These are phyloP conservation scores for Amiota minor DNA, from an alignment of 2,888 invertebrate species.

Conservation along the genomic window DNA sequence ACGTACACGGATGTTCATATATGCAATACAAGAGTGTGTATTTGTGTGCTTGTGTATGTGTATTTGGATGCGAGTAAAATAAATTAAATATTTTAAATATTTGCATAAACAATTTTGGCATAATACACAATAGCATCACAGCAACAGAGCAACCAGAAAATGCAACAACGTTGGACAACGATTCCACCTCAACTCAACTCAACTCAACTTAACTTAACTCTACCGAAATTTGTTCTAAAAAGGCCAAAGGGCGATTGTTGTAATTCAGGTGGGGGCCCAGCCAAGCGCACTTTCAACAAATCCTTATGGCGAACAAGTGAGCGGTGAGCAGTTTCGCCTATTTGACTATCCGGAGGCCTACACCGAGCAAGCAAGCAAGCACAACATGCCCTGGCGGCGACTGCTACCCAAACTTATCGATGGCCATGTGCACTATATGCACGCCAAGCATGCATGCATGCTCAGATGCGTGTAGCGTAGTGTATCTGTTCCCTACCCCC, in stretches of 20 bases:
- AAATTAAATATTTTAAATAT: conserved; percentile 67
- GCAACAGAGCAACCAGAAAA: conserved; percentile 22
- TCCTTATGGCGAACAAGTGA: conserved; percentile 48
- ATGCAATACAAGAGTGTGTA: neutral
- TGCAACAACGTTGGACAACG: neutral
- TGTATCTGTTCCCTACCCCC: neutral
- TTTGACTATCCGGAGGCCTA: conserved; percentile 57
- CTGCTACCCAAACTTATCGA: neutral
- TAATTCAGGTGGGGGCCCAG: conserved; percentile 22
- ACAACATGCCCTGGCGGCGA: neutral
- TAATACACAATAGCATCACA: conserved; percentile 58
- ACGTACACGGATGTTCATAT: neutral
- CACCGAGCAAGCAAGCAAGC: neutral
- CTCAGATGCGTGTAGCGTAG: too few relatives aligned
- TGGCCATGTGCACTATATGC: neutral
- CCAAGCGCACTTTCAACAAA: conserved; percentile 36
- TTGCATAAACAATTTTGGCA: conserved; percentile 70
- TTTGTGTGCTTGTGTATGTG: conserved; percentile 28
- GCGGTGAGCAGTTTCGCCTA: conserved; percentile 46
- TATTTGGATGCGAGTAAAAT: conserved; percentile 66
- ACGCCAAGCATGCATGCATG: neutral
- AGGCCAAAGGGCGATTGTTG: conserved; percentile 46
- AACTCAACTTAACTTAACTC: conserved; percentile 46
- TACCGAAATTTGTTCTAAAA: conserved; percentile 49
- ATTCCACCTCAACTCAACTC: conserved; percentile 6